Percentiles rank a stretch among this genome's conserved stretches.
Conservation (phyloP, 2,113 vertebrate genomes). For the Haplochromis burtoni region DNA sequence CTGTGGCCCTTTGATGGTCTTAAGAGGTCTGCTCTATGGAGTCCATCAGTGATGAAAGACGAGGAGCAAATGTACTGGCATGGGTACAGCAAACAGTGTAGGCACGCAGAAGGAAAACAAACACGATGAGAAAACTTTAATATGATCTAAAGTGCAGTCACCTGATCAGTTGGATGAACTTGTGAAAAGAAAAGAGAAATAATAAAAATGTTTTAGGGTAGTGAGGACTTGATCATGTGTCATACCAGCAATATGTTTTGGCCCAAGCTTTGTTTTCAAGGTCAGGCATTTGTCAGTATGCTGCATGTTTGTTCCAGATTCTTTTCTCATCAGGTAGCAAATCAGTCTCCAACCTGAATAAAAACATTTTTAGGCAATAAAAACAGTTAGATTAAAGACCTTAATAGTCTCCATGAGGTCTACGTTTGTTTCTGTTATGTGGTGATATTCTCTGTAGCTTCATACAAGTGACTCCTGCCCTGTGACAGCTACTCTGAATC, state of each 20-base stretch:
- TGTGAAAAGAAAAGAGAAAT: background rate
- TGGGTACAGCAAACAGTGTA: background rate
- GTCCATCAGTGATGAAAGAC: constrained; percentile 5
- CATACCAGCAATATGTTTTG: background rate
- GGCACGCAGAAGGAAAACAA: background rate
- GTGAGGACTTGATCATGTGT: background rate
- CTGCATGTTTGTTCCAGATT: background rate
- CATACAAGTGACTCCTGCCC: background rate
- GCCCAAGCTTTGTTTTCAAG: background rate
- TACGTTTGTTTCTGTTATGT: background rate
- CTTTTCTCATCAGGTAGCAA: background rate
- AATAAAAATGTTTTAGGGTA: background rate
- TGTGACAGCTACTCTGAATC: background rate
- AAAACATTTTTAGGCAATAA: background rate
- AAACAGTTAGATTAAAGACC: background rate
- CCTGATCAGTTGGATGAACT: background rate
- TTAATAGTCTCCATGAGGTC: background rate
- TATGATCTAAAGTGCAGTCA: background rate
- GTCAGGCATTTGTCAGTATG: background rate
- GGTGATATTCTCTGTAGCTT: background rate
- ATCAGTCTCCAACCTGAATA: background rate
- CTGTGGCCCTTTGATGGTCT: background rate
- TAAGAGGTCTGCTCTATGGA: background rate
- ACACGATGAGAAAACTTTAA: background rate
- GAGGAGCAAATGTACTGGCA: background rate